These are phyloP conservation scores for Kryphioiulus occultus DNA, from an alignment of 2,888 invertebrate species.

Conservation along the genomic window DNA sequence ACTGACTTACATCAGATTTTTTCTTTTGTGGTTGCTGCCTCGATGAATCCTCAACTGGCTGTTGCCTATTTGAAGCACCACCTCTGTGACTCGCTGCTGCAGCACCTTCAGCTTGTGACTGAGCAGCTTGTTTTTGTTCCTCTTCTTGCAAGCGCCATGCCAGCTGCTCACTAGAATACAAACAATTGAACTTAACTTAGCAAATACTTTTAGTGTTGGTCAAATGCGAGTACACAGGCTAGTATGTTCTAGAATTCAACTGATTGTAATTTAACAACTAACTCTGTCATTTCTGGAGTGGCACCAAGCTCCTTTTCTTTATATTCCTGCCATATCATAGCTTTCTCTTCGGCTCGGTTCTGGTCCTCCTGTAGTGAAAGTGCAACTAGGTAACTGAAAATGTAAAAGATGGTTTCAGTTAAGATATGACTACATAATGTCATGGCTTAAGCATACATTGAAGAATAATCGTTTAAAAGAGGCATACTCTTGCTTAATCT, in stretches of 20 bases:
- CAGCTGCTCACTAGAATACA: conserved; percentile 62
- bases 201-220: too few species aligned
- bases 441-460: background rate
- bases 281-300: conserved; percentile 55
- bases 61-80: background rate
- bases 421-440: background rate
- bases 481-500: conserved; percentile 66
- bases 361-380: conserved; percentile 64
- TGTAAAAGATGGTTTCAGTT: background rate
- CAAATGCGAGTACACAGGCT: too few species aligned
- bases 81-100: conserved; percentile 1
- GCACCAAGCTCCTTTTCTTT: conserved; percentile 56
- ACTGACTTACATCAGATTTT: background rate
- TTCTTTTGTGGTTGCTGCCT: background rate
- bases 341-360: conserved; percentile 56
- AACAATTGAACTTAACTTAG: background rate
- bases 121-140: conserved; percentile 61
- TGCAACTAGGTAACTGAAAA: conserved; percentile 64
- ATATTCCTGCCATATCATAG: conserved; percentile 57
- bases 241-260: too few species aligned
- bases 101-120: background rate
- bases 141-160: conserved; percentile 64
- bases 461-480: background rate
- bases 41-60: background rate
- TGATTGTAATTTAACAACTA: conserved; percentile 44